Evolutionary conservation across 1,140 invertebrate genomes (phyloP), one percentile per base, ranked within the genome.

Genomic region (Vanessa tameamea): DNA sequence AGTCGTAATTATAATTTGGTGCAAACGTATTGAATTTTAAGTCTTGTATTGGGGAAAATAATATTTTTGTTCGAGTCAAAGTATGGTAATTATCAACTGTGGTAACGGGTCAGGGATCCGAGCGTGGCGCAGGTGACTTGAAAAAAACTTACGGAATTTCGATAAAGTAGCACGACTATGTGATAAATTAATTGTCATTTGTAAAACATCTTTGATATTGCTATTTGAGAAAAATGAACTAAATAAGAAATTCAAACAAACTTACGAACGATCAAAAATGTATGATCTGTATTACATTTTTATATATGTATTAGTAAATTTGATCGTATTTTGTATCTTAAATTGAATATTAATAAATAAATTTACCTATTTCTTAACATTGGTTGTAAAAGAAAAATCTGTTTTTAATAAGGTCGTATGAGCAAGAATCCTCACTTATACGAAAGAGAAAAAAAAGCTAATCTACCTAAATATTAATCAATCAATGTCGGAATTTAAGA

Each of bases 11-110:
- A 91, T 89, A 83, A 88, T 90, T 90, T 85, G 83, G 89, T 91
- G 87, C 84, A 89, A 88, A 88, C 77, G 86, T 89, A 89, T 87
- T 84, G 85, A 86, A 89, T 87, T 81, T 86, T 86, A 84, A 86
- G 76, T 78, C 63, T 26, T 73, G 78, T 83, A 82, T 84, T 81
- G 79, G 82, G 85, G 82, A 68, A 80, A 83, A 82, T 80, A 86
- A 87, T 87, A 78, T 83, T 88, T 87, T 85, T 88, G 83, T 83
- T 79, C 64, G 37, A 50, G 55, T 63, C 48, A 69, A 74, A 83
- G 82, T 88, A 88, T 88, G 87, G 84, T 90, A 90, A 90, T 88
- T 83, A 83, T 72, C 64, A 31, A 64, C 53, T 16, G 78, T 50
- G 65, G 79, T 83, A 89, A 89, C 86, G 84, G 79, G 80, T 69